These are phyloP conservation scores for Philereme vetulata DNA, from an alignment of 2,888 invertebrate species.

Conservation along the genomic window DNA sequence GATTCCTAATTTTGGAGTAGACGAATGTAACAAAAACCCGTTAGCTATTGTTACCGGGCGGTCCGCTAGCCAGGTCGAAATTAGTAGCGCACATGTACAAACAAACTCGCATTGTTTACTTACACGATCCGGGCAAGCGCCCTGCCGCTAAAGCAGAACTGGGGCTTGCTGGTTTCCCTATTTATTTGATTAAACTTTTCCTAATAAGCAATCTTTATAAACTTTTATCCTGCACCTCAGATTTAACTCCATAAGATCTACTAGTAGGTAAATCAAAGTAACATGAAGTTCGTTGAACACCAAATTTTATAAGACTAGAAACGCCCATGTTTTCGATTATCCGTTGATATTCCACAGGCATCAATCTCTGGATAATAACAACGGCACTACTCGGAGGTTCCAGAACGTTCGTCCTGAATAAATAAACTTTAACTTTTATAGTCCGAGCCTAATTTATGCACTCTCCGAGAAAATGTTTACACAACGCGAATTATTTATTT, in stretches of 20 bases:
- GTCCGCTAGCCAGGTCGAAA: constrained; percentile 72
- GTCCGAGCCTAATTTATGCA: no score
- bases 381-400: constrained; percentile 53
- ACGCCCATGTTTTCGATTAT: constrained; percentile 14
- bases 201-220: no score
- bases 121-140: constrained; percentile 55
- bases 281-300: neutral
- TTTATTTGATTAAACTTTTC: no score
- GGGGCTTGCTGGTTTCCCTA: constrained; percentile 34
- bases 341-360: constrained; percentile 41
- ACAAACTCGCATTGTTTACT: constrained; percentile 79
- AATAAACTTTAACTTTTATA: constrained; percentile 54
- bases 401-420: constrained; percentile 53
- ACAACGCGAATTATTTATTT: constrained; percentile 47
- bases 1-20: constrained; percentile 60
- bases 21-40: constrained; percentile 70
- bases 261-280: no score
- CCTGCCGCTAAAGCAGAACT: constrained; percentile 40
- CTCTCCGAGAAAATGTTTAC: constrained; percentile 48
- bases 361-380: constrained; percentile 52
- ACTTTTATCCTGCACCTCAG: no score
- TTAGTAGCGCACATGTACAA: constrained; percentile 82
- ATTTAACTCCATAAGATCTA: no score
- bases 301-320: constrained; percentile 2
- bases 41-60: constrained; percentile 78